Percentiles rank a stretch among this genome's conserved stretches.
Conservation (phyloP, 2,797 vertebrate species). For the Artibeus jamaicensis region DNA sequence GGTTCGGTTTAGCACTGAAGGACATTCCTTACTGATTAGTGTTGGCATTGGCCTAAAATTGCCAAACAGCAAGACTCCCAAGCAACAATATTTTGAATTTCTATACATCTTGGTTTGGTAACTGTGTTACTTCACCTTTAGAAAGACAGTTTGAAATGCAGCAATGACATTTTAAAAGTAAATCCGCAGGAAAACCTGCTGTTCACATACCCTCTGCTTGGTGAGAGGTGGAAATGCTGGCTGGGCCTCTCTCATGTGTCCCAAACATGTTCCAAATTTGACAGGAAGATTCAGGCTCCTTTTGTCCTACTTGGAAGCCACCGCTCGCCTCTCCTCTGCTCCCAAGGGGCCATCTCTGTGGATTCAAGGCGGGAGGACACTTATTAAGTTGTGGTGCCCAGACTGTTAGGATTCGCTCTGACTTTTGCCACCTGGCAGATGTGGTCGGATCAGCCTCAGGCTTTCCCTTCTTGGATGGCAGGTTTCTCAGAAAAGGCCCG, state of each 20-base stretch:
- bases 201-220: not conserved
- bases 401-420: not conserved
- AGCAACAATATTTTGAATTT: not conserved
- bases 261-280: not conserved
- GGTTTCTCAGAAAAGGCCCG: not conserved
- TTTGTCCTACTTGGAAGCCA: not conserved
- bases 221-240: not conserved
- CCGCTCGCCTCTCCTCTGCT: not conserved
- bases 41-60: not conserved
- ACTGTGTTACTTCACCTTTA: constrained; percentile 20
- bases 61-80: not conserved
- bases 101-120: not conserved
- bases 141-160: not conserved
- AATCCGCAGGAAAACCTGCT: not conserved
- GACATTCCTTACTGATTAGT: not conserved
- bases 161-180: not conserved
- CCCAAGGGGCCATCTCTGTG: not conserved
- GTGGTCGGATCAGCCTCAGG: not conserved
- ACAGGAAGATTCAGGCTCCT: not conserved
- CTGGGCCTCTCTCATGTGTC: not conserved
- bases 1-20: not conserved
- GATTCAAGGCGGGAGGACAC: not conserved
- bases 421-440: not conserved
- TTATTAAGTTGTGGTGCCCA: not conserved
- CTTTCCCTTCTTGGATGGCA: not conserved